phyloP scores from a whole-genome alignment of 2,797 vertebrate genomes.

The Halcyon badia region DNA sequence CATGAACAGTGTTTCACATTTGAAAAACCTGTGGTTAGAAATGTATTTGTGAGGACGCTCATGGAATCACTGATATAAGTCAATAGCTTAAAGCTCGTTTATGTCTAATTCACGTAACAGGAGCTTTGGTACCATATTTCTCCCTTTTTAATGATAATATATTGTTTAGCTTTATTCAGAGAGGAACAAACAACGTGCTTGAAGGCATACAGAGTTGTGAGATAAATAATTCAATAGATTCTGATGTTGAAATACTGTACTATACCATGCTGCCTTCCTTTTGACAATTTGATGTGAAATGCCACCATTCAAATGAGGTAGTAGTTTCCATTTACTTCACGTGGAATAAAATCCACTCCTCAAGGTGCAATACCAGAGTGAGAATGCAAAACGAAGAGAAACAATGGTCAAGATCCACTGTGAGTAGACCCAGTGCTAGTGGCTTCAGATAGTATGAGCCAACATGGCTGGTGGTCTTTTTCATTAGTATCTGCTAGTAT shows the following conservation, averaged over 20 bases:
- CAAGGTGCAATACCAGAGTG: neutral
- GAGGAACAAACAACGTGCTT: neutral
- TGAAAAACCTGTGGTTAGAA: neutral
- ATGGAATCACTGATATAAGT: neutral
- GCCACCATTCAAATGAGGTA: neutral
- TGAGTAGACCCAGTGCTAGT: neutral
- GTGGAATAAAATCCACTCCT: neutral
- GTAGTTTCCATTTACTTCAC: neutral
- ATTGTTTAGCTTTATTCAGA: neutral
- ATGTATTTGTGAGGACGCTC: neutral
- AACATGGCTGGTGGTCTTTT: neutral
- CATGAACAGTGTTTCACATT: neutral
- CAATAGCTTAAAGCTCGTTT: neutral
- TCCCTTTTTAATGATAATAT: neutral
- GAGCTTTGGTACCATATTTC: neutral
- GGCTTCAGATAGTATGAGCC: neutral
- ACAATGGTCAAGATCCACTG: rapidly evolving
- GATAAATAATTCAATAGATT: neutral
- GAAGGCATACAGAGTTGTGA: neutral
- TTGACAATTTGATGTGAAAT: neutral
- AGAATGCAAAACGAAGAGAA: neutral
- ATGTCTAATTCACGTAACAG: neutral
- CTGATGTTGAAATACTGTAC: neutral
- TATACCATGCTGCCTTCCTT: neutral
- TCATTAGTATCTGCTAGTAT: neutral